Evolutionary conservation across 1,140 invertebrate species (phyloP), one percentile per base, ranked within the genome.

Genomic region (Cherax destructor): DNA sequence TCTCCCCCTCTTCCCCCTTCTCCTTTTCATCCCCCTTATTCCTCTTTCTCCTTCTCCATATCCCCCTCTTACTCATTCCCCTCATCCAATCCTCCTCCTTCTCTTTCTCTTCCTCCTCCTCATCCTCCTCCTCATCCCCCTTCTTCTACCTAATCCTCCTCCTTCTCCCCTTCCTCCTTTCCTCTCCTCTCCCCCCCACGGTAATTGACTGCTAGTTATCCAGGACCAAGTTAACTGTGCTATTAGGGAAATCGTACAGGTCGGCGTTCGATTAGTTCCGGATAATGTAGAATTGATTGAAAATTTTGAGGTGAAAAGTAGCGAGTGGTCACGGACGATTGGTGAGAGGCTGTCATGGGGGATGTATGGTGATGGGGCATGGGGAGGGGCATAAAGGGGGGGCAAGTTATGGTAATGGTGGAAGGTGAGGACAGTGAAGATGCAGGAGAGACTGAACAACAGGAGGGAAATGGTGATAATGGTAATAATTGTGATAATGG

Each of bases 181-280:
- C 30, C 30, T 41, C 30, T 41, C 30, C 30, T 41, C 30, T 41
- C 30, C 9, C 13, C 61, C 30, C 30, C 30, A 41, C 30, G 3
- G 61, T 69, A 69, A 69, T 69, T 69, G 61, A 69, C 61, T 69
- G 7, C 61, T 69, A 69, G 61, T 69, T 69, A 69, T 16, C 61
- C 61, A 10, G 5, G 18, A n/a, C 61, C 61, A 69, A 10, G 61
- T 69, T 10, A 16, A 69, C 61, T 69, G 0, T 16, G 61, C 18
- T 69, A 69, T 69, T 69, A 69, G 61, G 61, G 61, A 69, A 69
- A 69, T 69, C 61, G 61, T n/a, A 69, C 16, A 69, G 61, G 61
- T 16, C 61, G 11, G 0, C 11, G 18, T 24, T 74, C 69, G 69
- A 74, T 74, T 74, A 74, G 69, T 74, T 74, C 69, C n/a, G 69